Evolutionary conservation across 2,113 vertebrate species (phyloP).

Genomic region (Ciconia stormi): DNA sequence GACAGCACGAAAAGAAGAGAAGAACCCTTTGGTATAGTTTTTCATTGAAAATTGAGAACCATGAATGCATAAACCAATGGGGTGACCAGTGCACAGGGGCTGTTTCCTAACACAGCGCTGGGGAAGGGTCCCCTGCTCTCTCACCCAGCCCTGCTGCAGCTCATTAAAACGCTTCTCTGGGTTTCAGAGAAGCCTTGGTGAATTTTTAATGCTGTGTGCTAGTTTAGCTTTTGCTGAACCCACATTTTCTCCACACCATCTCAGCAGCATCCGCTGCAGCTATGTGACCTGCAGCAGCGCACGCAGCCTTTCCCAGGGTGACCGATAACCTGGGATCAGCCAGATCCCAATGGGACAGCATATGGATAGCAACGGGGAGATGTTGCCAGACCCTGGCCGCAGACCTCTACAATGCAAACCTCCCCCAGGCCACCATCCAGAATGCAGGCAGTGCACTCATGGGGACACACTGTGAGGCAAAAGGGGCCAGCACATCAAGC

Average conservation of each 20-base stretch:
- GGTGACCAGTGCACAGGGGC: too few species aligned
- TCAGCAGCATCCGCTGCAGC: background rate
- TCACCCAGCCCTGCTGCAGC: background rate
- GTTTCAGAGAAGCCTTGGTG: conserved; percentile 8
- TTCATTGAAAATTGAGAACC: background rate
- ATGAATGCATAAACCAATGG: background rate
- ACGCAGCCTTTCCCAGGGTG: rapidly evolving
- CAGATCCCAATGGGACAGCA: background rate
- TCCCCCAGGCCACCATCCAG: background rate
- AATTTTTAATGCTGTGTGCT: conserved; percentile 53
- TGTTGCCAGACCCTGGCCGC: background rate
- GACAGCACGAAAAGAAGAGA: background rate
- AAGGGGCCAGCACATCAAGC: background rate
- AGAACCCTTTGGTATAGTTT: background rate
- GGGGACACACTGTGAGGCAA: background rate
- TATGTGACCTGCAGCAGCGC: background rate
- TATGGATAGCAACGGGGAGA: rapidly evolving
- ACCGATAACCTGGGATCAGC: background rate
- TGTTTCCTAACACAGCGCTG: background rate
- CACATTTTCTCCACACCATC: background rate
- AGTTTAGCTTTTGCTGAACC: conserved; percentile 51
- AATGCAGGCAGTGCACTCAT: rapidly evolving
- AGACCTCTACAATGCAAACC: background rate
- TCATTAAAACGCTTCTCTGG: background rate
- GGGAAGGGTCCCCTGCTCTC: background rate